Base-by-base conservation (phyloP, 2,888 invertebrate species). In the Spatulosminthurus flaviceps region DNA sequence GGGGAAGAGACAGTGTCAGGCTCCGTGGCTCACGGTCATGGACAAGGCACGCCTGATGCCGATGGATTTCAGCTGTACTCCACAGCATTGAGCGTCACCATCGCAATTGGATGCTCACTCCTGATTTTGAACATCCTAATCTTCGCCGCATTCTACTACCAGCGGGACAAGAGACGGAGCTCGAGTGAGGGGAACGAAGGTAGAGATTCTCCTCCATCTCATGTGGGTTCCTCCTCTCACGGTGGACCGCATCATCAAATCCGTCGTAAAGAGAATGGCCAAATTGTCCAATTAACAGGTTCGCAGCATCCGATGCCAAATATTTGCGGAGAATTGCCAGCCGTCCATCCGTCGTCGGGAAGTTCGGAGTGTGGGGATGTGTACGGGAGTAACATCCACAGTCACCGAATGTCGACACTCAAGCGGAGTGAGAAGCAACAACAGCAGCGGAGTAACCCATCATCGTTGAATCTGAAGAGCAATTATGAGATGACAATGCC, bases 51-150 rank as follows among this genome's bases (percentile, higher is more conserved):
- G 16, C 76, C 64, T 19, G 85, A 85, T 67, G 80, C 80, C 11
- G 85, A 85, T 74, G 85, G 85, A 0, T 95, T 95, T 86, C 94
- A 95, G 0, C 94, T 95, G 0, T 96, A 96, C 86, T 95, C 95
- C 0, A 95, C 96, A 2, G 96, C 96, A 0, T 89, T 96, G 19
- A 95, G 95, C 88, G 95, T 96, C 0, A 96, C 96, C 22, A 95
- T 97, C 85, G 97, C 96, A 71, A 96, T 97, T 83, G 97, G 97
- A 60, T 96, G 96, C 87, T 95, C 95, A 4, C 89, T 97, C 80
- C 90, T 97, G 26, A 95, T 97, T 86, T 89, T 97, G 2, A 97
- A 97, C 87, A 94, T 97, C 69, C 89, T 97, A 34, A 95, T 97
- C 86, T 97, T 97, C 87, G 96, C 96, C 77, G 84, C 85, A 7